These are phyloP conservation scores for Leucophenga montana DNA, from an alignment of 2,888 invertebrate species.

Conservation along the genomic window DNA sequence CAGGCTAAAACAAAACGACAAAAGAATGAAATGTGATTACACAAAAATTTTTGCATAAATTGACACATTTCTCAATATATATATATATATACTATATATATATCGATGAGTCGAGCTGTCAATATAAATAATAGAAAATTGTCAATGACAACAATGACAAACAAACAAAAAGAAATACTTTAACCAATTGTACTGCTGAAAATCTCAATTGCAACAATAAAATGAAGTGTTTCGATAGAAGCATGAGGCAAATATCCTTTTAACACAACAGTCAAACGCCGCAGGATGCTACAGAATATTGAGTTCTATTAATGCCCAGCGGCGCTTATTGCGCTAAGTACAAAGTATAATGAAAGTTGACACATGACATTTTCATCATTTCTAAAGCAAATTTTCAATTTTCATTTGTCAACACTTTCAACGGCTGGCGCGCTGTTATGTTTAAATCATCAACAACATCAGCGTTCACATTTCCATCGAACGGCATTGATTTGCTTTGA, in stretches of 20 bases:
- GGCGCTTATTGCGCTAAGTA: background rate
- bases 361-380: conserved; percentile 7
- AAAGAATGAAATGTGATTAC: conserved; percentile 15
- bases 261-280: background rate
- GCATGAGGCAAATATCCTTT: background rate
- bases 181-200: no score
- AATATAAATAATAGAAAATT: conserved; percentile 14
- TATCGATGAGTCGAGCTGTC: background rate
- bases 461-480: conserved; percentile 7
- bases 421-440: background rate
- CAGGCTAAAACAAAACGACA: conserved; percentile 3
- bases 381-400: conserved; percentile 15
- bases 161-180: background rate
- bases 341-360: conserved; percentile 7
- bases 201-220: conserved; percentile 18
- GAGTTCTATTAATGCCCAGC: background rate
- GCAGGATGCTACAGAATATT: background rate
- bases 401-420: conserved; percentile 12
- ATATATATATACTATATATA: background rate
- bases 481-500: conserved; percentile 21
- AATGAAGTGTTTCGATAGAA: background rate
- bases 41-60: conserved; percentile 23
- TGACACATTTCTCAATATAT: conserved; percentile 17
- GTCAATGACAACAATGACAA: background rate
- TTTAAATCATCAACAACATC: background rate